Conservation (phyloP, 2,797 vertebrate genomes). For the Leuciscus waleckii region DNA sequence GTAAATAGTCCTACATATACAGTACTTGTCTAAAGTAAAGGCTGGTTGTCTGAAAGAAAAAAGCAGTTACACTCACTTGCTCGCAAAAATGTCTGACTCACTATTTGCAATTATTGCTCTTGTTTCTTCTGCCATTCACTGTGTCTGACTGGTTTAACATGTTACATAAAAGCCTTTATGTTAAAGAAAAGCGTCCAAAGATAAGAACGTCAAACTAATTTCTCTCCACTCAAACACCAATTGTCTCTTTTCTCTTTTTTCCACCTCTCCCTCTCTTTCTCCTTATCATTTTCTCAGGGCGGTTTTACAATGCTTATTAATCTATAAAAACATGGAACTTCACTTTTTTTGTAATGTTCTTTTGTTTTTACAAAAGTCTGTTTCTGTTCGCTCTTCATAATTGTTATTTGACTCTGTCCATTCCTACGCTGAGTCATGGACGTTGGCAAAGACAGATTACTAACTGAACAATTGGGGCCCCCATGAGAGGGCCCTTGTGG, state of each 20-base stretch:
- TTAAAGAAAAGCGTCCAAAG: constrained; percentile 29
- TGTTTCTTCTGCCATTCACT: constrained; percentile 22
- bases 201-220: constrained; percentile 47
- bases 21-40: not conserved
- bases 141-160: constrained; percentile 33
- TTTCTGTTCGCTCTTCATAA: constrained; percentile 24
- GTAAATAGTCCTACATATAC: not conserved
- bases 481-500: not conserved
- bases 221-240: constrained; percentile 32
- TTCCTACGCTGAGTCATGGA: not conserved
- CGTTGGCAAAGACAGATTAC: not conserved
- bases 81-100: constrained; percentile 33
- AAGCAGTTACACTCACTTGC: not conserved
- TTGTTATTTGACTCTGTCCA: constrained; percentile 1
- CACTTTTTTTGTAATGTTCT: not conserved
- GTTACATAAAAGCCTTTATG: constrained; percentile 47
- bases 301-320: constrained; percentile 33
- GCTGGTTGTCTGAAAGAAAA: not conserved
- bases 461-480: not conserved
- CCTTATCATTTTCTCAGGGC: not conserved
- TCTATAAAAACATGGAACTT: constrained; percentile 33
- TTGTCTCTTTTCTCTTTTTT: constrained; percentile 16
- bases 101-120: constrained; percentile 33
- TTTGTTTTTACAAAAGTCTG: constrained; percentile 31
- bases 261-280: constrained; percentile 19